A percentile compares a stretch with the other conserved stretches of the same genome.
phyloP scores from a whole-genome alignment of 1,140 invertebrate species.

The Drosophila tropicalis region DNA sequence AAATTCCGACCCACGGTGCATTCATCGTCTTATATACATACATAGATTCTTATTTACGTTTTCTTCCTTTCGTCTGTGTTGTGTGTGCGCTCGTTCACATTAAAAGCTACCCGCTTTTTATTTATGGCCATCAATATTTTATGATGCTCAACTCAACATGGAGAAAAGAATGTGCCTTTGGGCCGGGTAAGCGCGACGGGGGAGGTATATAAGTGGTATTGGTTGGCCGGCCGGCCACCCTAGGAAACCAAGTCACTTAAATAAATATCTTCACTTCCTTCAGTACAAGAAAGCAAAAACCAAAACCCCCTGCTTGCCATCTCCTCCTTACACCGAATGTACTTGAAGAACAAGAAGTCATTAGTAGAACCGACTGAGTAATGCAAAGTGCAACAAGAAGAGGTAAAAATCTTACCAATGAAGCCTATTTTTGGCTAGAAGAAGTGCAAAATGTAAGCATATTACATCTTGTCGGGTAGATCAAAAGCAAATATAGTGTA shows the following conservation, averaged over 20 bases:
- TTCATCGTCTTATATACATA: conserved; percentile 28
- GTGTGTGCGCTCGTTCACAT: conserved; percentile 33
- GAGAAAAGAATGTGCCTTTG: conserved; percentile 27
- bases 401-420: background rate
- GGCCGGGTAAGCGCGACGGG: background rate
- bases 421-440: background rate
- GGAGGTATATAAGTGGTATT: background rate
- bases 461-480: no score
- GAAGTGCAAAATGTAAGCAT: no score
- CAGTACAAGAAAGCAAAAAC: background rate
- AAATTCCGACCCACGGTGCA: conserved; percentile 37
- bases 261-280: conserved; percentile 8
- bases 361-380: background rate
- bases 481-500: no score
- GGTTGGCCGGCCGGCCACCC: conserved; percentile 15
- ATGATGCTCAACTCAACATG: conserved; percentile 63
- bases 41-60: conserved; percentile 44
- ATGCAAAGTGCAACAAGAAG: background rate
- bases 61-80: conserved; percentile 11
- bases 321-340: background rate
- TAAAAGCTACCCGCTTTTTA: conserved; percentile 67
- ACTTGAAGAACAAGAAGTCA: conserved; percentile 2
- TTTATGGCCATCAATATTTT: conserved; percentile 75
- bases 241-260: conserved; percentile 19
- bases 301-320: no score